A percentile compares a stretch with the other conserved stretches of the same genome.
These are phyloP conservation scores for Lophochroa leadbeateri DNA, from an alignment of 2,113 vertebrate species.

Conservation along the genomic window DNA sequence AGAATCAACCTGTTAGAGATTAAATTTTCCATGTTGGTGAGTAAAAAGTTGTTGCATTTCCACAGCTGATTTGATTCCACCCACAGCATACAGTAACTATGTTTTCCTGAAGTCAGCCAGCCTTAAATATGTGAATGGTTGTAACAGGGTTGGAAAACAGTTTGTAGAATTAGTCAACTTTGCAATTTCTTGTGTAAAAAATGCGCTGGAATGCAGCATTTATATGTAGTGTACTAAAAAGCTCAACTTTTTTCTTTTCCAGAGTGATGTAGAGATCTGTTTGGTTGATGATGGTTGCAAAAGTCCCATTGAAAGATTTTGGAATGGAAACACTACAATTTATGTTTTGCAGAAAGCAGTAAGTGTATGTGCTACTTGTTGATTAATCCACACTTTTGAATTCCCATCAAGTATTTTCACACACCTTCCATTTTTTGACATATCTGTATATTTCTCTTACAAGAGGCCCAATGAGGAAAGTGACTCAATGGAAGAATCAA, in stretches of 20 bases:
- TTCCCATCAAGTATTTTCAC: not conserved
- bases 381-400: not conserved
- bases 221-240: not conserved
- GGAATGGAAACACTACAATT: slow-evolving; percentile 65
- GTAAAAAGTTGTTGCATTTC: not conserved
- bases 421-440: not conserved
- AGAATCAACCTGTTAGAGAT: not conserved
- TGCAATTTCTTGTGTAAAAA: not conserved
- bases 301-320: slow-evolving; percentile 73
- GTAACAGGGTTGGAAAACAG: not conserved
- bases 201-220: not conserved
- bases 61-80: not conserved
- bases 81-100: fast-evolving
- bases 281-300: slow-evolving; percentile 59
- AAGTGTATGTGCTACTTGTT: slow-evolving; percentile 14
- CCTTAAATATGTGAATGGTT: not conserved
- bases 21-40: not conserved
- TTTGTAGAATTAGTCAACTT: not conserved
- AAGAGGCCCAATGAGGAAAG: slow-evolving; percentile 65
- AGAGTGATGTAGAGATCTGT: slow-evolving; percentile 80
- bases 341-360: slow-evolving; percentile 87
- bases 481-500: slow-evolving; percentile 35
- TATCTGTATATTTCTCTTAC: not conserved
- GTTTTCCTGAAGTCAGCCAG: not conserved
- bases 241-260: not conserved